A percentile compares a stretch with the other conserved stretches of the same genome.
Evolutionary conservation across 2,888 invertebrate genomes (phyloP).

Genomic region (Andrena haemorrhoa): DNA sequence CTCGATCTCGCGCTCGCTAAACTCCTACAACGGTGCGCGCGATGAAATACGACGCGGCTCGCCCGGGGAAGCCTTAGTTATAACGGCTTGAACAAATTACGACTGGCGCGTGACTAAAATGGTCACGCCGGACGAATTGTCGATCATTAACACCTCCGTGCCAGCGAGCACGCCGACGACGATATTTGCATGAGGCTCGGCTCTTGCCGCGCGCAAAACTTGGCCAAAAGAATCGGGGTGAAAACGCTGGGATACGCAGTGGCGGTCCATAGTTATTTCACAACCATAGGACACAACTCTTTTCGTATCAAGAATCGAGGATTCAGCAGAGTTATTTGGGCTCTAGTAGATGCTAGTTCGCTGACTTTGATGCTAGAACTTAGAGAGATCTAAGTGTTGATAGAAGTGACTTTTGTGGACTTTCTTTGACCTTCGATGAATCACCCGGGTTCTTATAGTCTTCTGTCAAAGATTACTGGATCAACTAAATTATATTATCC

Average conservation of each 20-base stretch:
- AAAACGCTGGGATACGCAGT: slow-evolving; percentile 22
- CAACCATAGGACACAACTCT: background rate
- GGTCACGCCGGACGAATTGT: slow-evolving; percentile 80
- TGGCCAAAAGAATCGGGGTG: slow-evolving; percentile 15
- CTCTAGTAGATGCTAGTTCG: too few species aligned
- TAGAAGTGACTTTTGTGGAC: too few species aligned
- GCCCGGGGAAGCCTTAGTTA: slow-evolving; percentile 56
- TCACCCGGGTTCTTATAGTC: too few species aligned
- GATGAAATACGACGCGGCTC: slow-evolving; percentile 56
- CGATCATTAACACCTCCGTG: slow-evolving; percentile 82
- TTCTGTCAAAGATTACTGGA: too few species aligned
- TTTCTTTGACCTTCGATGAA: too few species aligned
- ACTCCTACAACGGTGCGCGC: slow-evolving; percentile 50
- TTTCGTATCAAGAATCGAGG: background rate
- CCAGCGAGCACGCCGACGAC: slow-evolving; percentile 76
- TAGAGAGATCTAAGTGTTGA: too few species aligned
- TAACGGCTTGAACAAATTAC: slow-evolving; percentile 67
- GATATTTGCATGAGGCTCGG: slow-evolving; percentile 78
- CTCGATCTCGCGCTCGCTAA: slow-evolving; percentile 45
- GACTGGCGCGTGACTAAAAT: slow-evolving; percentile 76
- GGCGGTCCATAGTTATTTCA: background rate
- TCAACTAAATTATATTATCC: too few species aligned
- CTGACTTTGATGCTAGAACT: too few species aligned
- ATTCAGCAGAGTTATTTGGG: too few species aligned
- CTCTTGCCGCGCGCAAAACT: slow-evolving; percentile 69